Base-by-base conservation (phyloP, 2,888 invertebrate species). In the Eristalis pertinax region DNA sequence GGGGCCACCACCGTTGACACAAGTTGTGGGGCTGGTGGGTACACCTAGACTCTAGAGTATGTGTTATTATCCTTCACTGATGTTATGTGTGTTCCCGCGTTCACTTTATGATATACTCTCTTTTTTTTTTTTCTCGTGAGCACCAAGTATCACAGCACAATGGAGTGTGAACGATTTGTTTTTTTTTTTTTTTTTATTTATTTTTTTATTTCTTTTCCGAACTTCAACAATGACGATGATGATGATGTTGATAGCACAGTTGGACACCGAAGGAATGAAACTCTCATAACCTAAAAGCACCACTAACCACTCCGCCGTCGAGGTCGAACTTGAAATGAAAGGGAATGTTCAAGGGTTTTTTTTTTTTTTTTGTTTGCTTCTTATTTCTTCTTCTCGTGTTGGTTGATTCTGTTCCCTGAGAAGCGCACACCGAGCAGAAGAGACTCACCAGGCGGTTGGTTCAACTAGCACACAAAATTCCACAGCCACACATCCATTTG, bases 271-370 rank as follows among this genome's bases (percentile, higher is more conserved):
- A 78, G 58, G 64, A 78, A 83, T 77, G 58, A 86, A 75, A 78
- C 56, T 86, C 86, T 58, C 83, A 83, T 84, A 87, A 87, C 68
- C 83, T 78, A 84, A 87, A 76, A 75, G 50, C 50, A 50, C 50
- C 69, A 82, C 76, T 82, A 82, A 87, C 87, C 87, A 83, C 83
- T 87, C 83, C 87, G 87, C 73, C 87, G 89, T 89, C 89, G 90
- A 90, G 89, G 90, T 90, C 90, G 90, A 90, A 90, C 90, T 90
- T 90, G 90, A 90, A 90, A 90, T 90, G 90, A 90, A 90, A 90
- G 90, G 90, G 90, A 90, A 90, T 88, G 89, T 90, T 89, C 89
- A 89, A 89, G 89, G 89, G 89, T 89, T 90, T 86, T 81, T 81
- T 50, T 50, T 32, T 32, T 5, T 11, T 11, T 19, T 26, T 1